Evolutionary conservation across 2,888 invertebrate genomes (phyloP).

Genomic region (Leucania comma): DNA sequence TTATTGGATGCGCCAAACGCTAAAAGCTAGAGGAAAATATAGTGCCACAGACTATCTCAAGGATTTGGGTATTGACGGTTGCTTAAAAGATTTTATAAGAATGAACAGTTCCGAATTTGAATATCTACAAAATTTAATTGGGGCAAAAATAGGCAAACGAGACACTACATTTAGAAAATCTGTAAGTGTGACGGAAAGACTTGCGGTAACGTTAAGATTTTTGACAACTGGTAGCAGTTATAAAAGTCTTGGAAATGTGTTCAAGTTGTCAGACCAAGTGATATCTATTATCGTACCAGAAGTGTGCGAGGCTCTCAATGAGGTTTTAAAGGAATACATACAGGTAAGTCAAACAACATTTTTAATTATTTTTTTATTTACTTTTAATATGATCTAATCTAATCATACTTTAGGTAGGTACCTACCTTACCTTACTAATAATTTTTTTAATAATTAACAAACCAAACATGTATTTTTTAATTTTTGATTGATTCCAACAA

Average conservation of each 20-base stretch:
- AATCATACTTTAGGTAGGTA: slow-evolving; percentile 30
- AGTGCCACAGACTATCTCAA: slow-evolving; percentile 41
- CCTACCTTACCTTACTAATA: slow-evolving; percentile 30
- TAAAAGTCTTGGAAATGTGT: slow-evolving; percentile 63
- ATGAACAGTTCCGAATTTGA: slow-evolving; percentile 43
- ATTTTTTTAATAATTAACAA: slow-evolving; percentile 22
- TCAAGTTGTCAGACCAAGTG: slow-evolving; percentile 61
- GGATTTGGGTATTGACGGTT: slow-evolving; percentile 36
- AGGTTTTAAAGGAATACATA: slow-evolving; percentile 58
- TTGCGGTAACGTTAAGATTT: slow-evolving; percentile 60
- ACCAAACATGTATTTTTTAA: slow-evolving; percentile 21
- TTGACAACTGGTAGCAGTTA: slow-evolving; percentile 64
- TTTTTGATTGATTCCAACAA: slow-evolving; percentile 38
- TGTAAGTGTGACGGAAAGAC: slow-evolving; percentile 49
- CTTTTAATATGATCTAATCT: slow-evolving; percentile 30
- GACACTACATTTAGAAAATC: slow-evolving; percentile 27
- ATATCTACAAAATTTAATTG: slow-evolving; percentile 33
- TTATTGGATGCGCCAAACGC: slow-evolving; percentile 35
- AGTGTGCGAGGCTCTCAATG: slow-evolving; percentile 62
- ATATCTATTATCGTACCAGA: slow-evolving; percentile 63
- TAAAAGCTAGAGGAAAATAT: slow-evolving; percentile 36
- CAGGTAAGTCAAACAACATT: slow-evolving; percentile 62
- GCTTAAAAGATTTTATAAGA: slow-evolving; percentile 36
- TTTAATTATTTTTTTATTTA: slow-evolving; percentile 43
- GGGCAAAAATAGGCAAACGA: slow-evolving; percentile 25